Base-by-base conservation (phyloP, 2,888 invertebrate genomes). In the Athalia circularis region DNA sequence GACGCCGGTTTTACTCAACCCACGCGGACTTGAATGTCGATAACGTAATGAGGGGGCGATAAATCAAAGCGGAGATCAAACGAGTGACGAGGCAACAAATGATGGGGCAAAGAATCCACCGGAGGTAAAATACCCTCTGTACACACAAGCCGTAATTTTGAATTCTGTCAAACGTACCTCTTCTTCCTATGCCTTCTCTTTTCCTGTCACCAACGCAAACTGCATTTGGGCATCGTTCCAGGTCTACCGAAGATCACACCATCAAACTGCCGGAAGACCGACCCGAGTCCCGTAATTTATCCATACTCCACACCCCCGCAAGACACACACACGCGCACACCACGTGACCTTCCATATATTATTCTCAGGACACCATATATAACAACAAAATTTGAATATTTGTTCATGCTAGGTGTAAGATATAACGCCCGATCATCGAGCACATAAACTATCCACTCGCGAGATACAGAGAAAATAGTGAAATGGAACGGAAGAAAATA, bases 161-260 rank as follows among this genome's bases (percentile, higher is more conserved):
- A 15, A 13, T 13, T 9, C 11, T 62, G 8, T 4, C 29, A 15
- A 15, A n/a, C 11, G 13, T 13, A 13, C 13, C 13, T 62, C 29
- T 62, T 7, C 15, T 8, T 62, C 15, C 8, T 29, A 29, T 29
- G 29, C 29, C 29, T 29, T 29, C 29, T 29, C 29, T 29, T 29
- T 29, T 29, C 29, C 29, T 29, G 29, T 29, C 29, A 29, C 15
- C 57, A 68, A 57, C 50, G 77, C 79, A 61, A 81, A 77, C 80
- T 80, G 84, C 80, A 83, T 83, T 84, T 88, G 89, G 89, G 89
- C 88, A 83, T 79, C 78, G 84, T 88, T 87, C 89, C 89, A 89
- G 87, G 87, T 29, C 29, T 89, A 88, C 88, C 88, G 87, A 88
- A 87, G 86, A 87, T 87, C 86, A 61, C 72, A 59, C 57, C 59